Evolutionary conservation across 2,113 vertebrate species (phyloP).

Genomic region (Rhizomys pruinosus): DNA sequence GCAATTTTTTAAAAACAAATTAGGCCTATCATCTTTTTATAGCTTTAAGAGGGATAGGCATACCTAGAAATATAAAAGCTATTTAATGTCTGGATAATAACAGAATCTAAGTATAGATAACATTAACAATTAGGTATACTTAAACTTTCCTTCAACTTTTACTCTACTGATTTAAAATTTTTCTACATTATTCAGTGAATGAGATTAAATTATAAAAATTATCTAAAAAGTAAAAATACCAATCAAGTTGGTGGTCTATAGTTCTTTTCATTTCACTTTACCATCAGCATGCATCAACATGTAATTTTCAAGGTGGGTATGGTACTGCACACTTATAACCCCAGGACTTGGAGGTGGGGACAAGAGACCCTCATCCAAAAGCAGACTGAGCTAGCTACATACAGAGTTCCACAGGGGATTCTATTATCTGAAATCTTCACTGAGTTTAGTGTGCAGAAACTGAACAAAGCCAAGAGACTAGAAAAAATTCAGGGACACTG

Average conservation of each 20-base stretch:
- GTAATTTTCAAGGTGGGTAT: background rate
- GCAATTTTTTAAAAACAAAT: background rate
- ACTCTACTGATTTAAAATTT: background rate
- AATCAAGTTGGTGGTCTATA: background rate
- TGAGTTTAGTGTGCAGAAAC: background rate
- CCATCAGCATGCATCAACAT: background rate
- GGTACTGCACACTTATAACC: background rate
- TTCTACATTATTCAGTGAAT: background rate
- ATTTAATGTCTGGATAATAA: slow-evolving; percentile 9
- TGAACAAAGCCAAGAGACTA: background rate
- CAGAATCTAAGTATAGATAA: background rate
- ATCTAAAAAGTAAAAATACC: background rate
- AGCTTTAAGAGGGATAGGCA: background rate
- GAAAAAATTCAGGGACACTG: background rate
- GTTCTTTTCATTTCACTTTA: background rate
- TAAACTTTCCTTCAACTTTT: background rate
- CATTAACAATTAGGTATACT: background rate
- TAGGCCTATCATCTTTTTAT: slow-evolving; percentile 15
- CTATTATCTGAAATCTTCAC: background rate
- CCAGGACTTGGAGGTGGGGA: background rate
- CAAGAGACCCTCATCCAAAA: background rate
- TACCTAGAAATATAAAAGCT: slow-evolving; percentile 40
- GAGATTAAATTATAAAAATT: background rate
- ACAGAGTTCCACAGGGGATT: background rate
- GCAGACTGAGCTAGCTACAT: background rate